Percentiles rank a stretch among this genome's conserved stretches.
Evolutionary conservation across 2,797 vertebrate genomes (phyloP).

Genomic region (Rhabdophis nuchalis): DNA sequence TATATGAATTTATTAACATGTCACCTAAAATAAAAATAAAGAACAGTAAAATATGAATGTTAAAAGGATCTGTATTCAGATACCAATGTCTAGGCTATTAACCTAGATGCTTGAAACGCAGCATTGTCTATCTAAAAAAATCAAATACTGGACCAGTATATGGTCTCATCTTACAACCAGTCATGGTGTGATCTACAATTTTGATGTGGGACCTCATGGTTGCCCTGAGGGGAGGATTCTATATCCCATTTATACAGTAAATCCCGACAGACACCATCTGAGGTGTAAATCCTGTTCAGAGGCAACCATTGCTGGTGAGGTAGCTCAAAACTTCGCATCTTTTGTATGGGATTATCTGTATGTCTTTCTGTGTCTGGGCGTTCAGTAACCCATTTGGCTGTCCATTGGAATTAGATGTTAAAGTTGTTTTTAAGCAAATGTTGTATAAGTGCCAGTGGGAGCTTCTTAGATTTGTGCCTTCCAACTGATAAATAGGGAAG

Average conservation of each 20-base stretch:
- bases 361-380: neutral
- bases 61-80: neutral
- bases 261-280: neutral
- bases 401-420: neutral
- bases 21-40: neutral
- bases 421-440: neutral
- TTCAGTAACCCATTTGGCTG: neutral
- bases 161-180: neutral
- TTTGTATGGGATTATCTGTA: neutral
- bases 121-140: neutral
- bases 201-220: neutral
- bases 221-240: neutral
- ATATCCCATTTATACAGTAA: neutral
- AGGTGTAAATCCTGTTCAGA: neutral
- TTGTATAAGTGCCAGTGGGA: neutral
- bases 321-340: neutral
- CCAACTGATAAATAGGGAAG: neutral
- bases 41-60: neutral
- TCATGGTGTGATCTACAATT: neutral
- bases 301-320: neutral
- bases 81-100: neutral
- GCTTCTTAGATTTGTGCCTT: neutral
- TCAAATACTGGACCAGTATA: neutral
- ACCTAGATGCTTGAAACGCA: neutral
- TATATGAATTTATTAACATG: neutral